Evolutionary conservation across 92 coral and sea anemone species (phyloP).

Genomic region (Porites rus): DNA sequence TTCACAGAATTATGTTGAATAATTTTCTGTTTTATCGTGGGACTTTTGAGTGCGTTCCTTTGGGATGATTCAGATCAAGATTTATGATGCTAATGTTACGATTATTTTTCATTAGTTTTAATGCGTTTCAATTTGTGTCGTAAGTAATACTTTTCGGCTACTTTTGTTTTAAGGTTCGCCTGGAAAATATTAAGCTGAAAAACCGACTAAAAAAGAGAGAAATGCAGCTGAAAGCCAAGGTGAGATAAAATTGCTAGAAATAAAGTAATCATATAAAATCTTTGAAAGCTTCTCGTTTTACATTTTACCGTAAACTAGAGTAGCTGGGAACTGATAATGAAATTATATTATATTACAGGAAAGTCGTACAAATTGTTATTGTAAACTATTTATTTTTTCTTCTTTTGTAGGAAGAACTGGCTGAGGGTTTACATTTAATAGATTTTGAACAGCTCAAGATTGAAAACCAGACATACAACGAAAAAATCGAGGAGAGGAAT

Average conservation of each 20-base stretch:
- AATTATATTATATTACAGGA: too few species aligned
- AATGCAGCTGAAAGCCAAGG: conserved; percentile 99
- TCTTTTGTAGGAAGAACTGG: conserved; percentile 88
- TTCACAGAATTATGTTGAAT: too few species aligned
- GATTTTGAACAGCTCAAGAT: conserved; percentile 99
- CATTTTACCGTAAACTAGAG: neutral
- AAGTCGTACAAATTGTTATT: neutral
- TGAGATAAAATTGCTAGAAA: conserved; percentile 8
- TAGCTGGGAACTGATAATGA: too few species aligned
- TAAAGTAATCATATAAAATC: too few species aligned
- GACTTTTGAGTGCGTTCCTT: too few species aligned
- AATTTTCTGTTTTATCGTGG: too few species aligned
- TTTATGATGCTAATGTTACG: too few species aligned
- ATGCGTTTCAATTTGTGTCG: neutral
- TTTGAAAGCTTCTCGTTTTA: neutral
- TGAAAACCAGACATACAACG: conserved; percentile 98
- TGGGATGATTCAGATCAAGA: too few species aligned
- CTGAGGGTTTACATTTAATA: conserved; percentile 97
- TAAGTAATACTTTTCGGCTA: neutral
- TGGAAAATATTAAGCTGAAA: conserved; percentile 95
- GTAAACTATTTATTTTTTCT: neutral
- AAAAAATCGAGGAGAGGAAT: conserved; percentile 97
- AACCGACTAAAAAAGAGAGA: conserved; percentile 97
- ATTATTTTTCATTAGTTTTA: too few species aligned
- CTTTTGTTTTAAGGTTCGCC: conserved; percentile 75